phyloP scores from a whole-genome alignment of 2,888 invertebrate species.

The Metalampra italica region DNA sequence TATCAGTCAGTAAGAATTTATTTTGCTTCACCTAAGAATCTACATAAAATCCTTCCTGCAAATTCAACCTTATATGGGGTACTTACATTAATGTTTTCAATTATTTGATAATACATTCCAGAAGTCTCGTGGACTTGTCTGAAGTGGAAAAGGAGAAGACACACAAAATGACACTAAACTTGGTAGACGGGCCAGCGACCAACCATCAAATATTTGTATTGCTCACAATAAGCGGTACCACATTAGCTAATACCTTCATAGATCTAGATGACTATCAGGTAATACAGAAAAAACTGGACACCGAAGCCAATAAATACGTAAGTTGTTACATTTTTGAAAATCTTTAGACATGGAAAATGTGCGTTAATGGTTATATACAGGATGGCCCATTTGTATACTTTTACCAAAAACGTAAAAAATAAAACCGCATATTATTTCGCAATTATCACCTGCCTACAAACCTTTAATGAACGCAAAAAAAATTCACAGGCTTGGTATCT shows the following conservation, averaged over 20 bases:
- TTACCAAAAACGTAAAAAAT: too few relatives aligned
- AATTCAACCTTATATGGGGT: too few relatives aligned
- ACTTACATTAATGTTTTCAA: background rate
- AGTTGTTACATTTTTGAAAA: constrained; percentile 37
- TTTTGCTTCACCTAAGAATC: too few relatives aligned
- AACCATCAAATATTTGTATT: constrained; percentile 84
- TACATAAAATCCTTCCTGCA: too few relatives aligned
- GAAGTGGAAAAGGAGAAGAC: constrained; percentile 91
- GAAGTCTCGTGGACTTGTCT: constrained; percentile 82
- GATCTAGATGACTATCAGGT: constrained; percentile 89
- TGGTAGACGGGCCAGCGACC: constrained; percentile 87
- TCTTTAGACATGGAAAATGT: background rate
- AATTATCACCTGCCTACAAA: too few relatives aligned
- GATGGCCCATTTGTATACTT: too few relatives aligned
- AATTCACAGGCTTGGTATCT: constrained; percentile 13
- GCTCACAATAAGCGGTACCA: constrained; percentile 94
- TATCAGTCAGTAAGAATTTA: too few relatives aligned
- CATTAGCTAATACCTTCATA: constrained; percentile 89
- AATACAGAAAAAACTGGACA: constrained; percentile 79
- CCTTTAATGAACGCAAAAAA: background rate
- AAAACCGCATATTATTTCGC: too few relatives aligned
- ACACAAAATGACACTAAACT: constrained; percentile 87
- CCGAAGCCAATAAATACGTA: constrained; percentile 80
- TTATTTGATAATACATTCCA: background rate
- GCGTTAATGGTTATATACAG: too few relatives aligned